phyloP scores from a whole-genome alignment of 37 sponge, comb jelly and placozoan species.

The Beroe ovata region DNA sequence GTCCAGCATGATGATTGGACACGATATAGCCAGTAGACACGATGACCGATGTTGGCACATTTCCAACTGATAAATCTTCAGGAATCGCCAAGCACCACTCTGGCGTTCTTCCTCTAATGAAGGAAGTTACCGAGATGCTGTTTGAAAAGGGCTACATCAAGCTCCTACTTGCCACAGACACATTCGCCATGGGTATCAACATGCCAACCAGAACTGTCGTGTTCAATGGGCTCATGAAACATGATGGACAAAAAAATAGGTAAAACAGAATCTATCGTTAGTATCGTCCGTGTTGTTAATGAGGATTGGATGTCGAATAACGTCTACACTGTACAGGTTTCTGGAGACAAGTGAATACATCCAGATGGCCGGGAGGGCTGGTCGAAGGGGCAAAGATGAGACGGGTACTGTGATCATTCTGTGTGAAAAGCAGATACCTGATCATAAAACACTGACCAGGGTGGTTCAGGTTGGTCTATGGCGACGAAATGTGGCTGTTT shows the following conservation, averaged over 20 bases:
- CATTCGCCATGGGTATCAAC: conserved; percentile 99
- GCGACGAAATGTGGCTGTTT: too few relatives aligned
- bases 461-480: conserved; percentile 95
- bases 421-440: conserved; percentile 88
- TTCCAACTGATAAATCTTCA: neutral
- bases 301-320: too few relatives aligned
- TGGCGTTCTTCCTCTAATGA: conserved; percentile 94
- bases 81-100: conserved; percentile 98
- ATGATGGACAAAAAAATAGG: conserved; percentile 81
- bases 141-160: conserved; percentile 47
- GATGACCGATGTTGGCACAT: too few relatives aligned
- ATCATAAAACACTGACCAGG: conserved; percentile 78
- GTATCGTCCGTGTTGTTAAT: too few relatives aligned
- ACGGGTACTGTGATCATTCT: conserved; percentile 93
- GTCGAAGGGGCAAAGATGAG: conserved; percentile 86
- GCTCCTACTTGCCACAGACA: conserved; percentile 94
- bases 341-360: conserved; percentile 81
- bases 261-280: neutral
- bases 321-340: neutral
- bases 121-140: conserved; percentile 78
- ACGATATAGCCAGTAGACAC: too few relatives aligned
- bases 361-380: conserved; percentile 99
- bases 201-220: conserved; percentile 99
- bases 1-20: too few relatives aligned
- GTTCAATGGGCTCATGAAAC: conserved; percentile 86